These are phyloP conservation scores for Ploceus nigricollis DNA, from an alignment of 2,113 vertebrate genomes.

Conservation along the genomic window DNA sequence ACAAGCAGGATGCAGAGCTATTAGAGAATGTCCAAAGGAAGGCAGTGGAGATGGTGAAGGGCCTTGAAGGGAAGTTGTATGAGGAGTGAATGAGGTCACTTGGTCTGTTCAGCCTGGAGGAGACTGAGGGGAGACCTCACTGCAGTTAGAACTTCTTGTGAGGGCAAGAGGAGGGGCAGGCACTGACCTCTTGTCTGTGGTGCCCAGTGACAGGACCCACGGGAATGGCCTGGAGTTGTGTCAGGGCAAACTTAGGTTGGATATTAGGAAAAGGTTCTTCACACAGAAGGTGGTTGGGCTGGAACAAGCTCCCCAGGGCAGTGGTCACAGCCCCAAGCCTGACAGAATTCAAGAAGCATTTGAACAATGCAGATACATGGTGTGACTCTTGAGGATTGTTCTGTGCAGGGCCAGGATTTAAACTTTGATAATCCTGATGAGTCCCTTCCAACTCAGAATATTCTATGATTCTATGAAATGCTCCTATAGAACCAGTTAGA, in stretches of 20 bases:
- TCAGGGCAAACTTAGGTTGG: not conserved
- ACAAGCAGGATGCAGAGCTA: not conserved
- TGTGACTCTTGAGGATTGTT: not conserved
- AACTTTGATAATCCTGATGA: not conserved
- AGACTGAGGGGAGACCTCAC: not conserved
- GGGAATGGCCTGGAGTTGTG: not conserved
- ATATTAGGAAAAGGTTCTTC: not conserved
- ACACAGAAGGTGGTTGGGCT: not conserved
- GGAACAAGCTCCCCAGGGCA: not conserved
- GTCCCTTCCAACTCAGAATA: not conserved
- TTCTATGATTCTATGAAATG: not conserved
- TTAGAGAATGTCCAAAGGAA: too few relatives aligned
- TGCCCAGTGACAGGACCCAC: accelerated
- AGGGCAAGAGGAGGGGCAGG: not conserved
- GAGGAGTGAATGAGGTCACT: not conserved
- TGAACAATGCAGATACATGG: not conserved
- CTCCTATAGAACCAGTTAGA: not conserved
- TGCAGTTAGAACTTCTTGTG: accelerated
- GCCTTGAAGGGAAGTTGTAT: too few relatives aligned
- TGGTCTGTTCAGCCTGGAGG: not conserved
- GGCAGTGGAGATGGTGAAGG: too few relatives aligned
- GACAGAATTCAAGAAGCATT: not conserved
- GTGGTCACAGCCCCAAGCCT: not conserved
- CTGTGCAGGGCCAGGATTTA: not conserved
- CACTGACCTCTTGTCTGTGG: not conserved